These are phyloP conservation scores for Eilema depressum DNA, from an alignment of 2,888 invertebrate genomes.

Conservation along the genomic window DNA sequence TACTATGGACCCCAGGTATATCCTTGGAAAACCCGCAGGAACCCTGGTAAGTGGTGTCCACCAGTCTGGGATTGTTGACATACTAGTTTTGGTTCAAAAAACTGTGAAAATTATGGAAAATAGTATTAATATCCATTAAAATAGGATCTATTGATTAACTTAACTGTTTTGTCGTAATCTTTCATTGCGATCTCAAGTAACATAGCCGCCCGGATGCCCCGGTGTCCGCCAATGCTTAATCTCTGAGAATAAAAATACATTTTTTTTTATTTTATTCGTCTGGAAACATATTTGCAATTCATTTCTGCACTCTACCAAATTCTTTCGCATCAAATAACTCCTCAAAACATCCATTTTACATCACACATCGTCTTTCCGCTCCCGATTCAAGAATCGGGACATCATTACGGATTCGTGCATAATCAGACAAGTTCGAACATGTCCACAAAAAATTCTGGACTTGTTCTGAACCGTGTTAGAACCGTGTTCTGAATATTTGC, in stretches of 20 bases:
- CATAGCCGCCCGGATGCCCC: no score
- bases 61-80: no score
- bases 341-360: constrained; percentile 26
- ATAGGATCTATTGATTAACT: no score
- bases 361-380: constrained; percentile 37
- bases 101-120: no score
- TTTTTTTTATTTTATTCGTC: not conserved
- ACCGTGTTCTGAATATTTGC: constrained; percentile 55
- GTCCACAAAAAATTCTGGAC: constrained; percentile 59
- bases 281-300: constrained; percentile 7
- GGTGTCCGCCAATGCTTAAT: not conserved
- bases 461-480: constrained; percentile 62
- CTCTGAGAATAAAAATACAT: not conserved
- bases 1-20: no score
- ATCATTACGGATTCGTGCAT: constrained; percentile 68
- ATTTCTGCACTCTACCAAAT: constrained; percentile 11
- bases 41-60: no score
- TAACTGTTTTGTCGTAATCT: no score
- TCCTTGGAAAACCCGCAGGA: no score
- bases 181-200: no score
- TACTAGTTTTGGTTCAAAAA: no score
- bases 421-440: constrained; percentile 67
- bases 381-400: constrained; percentile 51
- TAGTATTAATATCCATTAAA: no score
- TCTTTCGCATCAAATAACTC: constrained; percentile 14